Evolutionary conservation across 2,113 vertebrate genomes (phyloP), one percentile per base, ranked within the genome.

Genomic region (Hippocampus guttulatus): DNA sequence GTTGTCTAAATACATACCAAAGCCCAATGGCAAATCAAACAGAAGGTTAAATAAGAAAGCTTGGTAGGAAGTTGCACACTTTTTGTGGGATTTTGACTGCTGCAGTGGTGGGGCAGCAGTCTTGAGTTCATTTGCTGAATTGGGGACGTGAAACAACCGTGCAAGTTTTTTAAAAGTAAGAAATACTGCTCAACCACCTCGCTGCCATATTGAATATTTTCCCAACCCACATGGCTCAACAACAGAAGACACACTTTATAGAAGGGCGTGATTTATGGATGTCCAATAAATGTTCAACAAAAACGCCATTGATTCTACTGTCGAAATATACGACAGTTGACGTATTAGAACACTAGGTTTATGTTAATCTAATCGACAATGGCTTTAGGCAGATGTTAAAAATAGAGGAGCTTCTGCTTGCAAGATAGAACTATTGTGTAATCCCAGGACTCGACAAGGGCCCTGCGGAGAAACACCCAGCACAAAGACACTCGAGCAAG

Each of bases 191-290:
- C 33, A 63, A 40, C 8, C 1, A 11, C 3, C 33, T 8, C 1
- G 2, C 76, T 80, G 78, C 82, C 82, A 87, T 85, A 81, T 89
- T 86, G 82, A 85, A 60, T 84, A 81, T 86, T 85, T 86, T 84
- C 77, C 72, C 69, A 75, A 79, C 77, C 78, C 81, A 78, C 78
- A 86, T 82, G 75, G 49, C 66, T 54, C 79, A 66, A 83, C n/a
- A 67, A 71, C 74, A 81, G 63, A 66, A 51, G 62, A 73, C 70
- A 74, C 47, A 74, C 58, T 64, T 21, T 38, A 38, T 5, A 61
- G 57, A 38, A 70, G 27, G 38, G 20, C 67, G 70, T 62, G 54
- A 62, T 69, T 47, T 60, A 82, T 63, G 52, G 43, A 66, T 64
- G 43, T 33, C 58, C 54, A 67, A 23, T 65, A 68, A 38, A 66